Evolutionary conservation across 2,113 vertebrate genomes (phyloP).

Genomic region (Elephantulus edwardii): DNA sequence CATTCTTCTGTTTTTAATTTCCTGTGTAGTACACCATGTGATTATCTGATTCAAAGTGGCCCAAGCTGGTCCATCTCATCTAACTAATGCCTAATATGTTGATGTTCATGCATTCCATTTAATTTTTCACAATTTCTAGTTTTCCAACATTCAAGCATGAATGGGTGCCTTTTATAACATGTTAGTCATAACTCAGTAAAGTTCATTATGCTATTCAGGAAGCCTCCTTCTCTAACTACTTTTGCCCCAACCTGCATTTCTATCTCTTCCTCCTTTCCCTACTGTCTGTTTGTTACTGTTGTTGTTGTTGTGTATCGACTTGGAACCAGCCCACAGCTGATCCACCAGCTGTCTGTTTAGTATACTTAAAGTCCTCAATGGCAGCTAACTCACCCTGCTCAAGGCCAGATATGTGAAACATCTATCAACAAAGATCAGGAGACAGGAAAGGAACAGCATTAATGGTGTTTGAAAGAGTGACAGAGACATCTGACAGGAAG

Average conservation of each 20-base stretch:
- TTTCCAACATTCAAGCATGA: too few relatives aligned
- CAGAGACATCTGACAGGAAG: slow-evolving; percentile 20
- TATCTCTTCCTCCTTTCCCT: not conserved
- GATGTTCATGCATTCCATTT: too few relatives aligned
- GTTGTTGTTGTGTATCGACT: too few relatives aligned
- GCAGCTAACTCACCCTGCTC: not conserved
- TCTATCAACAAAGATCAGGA: not conserved
- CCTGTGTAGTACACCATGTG: too few relatives aligned
- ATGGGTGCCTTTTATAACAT: not conserved
- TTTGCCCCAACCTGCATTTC: not conserved
- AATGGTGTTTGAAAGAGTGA: not conserved
- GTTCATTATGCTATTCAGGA: not conserved
- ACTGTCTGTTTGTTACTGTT: too few relatives aligned
- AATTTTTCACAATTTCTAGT: too few relatives aligned
- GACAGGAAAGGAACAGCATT: not conserved
- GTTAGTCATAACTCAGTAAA: not conserved
- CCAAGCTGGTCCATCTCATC: too few relatives aligned
- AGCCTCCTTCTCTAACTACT: not conserved
- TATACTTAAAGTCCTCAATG: not conserved
- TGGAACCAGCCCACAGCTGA: too few relatives aligned
- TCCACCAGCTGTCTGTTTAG: too few relatives aligned
- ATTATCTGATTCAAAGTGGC: too few relatives aligned
- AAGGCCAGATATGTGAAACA: not conserved
- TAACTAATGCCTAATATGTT: too few relatives aligned
- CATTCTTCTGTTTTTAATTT: too few relatives aligned